Evolutionary conservation across 2,113 vertebrate genomes (phyloP).

Genomic region (Microtus ochrogaster): DNA sequence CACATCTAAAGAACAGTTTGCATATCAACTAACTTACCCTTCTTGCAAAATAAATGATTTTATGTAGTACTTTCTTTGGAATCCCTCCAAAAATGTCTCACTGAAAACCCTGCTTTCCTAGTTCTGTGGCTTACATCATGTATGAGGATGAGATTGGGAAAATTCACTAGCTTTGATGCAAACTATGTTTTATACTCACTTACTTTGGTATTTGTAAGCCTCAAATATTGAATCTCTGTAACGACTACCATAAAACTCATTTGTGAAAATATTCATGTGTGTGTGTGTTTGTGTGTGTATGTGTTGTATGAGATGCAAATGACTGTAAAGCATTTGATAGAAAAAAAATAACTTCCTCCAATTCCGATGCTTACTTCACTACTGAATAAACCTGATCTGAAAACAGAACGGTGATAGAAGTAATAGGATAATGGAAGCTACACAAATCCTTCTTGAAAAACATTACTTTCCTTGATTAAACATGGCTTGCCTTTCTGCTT

Average conservation of each 20-base stretch:
- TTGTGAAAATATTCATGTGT: constrained; percentile 8
- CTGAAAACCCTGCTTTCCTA: neutral
- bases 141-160: neutral
- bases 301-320: neutral
- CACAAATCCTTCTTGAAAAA: constrained; percentile 73
- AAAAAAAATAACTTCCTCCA: constrained; percentile 50
- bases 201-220: neutral
- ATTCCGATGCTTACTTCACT: constrained; percentile 31
- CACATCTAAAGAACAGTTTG: constrained; percentile 10
- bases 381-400: constrained; percentile 53
- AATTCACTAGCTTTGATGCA: neutral
- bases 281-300: neutral
- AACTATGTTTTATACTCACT: neutral
- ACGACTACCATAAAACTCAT: neutral
- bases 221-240: neutral
- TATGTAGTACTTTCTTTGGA: constrained; percentile 45
- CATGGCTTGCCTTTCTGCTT: constrained; percentile 48
- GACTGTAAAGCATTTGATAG: neutral
- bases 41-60: constrained; percentile 35
- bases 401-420: neutral
- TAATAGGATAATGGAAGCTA: constrained; percentile 56
- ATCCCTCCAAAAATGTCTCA: neutral
- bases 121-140: neutral
- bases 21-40: neutral
- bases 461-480: constrained; percentile 68